Evolutionary conservation across 2,797 vertebrate species (phyloP).

Genomic region (Falco cherrug): DNA sequence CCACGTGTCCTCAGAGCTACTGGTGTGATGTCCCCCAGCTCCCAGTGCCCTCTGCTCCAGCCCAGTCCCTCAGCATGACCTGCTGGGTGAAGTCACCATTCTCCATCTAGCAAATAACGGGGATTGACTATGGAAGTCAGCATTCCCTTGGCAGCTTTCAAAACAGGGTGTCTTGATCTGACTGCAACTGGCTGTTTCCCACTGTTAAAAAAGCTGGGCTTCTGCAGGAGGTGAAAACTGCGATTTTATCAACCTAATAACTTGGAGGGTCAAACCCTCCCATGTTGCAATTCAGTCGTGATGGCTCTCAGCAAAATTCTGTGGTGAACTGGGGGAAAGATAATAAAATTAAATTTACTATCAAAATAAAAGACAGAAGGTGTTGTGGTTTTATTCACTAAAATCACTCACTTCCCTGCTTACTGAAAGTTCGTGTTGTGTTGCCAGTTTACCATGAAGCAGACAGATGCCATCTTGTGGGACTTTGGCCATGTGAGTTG

Average conservation of each 20-base stretch:
- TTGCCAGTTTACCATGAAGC: neutral
- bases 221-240: neutral
- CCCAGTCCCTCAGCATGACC: neutral
- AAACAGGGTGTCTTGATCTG: neutral
- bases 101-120: neutral
- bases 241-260: neutral
- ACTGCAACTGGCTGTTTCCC: rapidly evolving
- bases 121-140: neutral
- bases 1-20: rapidly evolving
- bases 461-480: conserved; percentile 19
- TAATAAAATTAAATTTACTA: neutral
- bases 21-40: neutral
- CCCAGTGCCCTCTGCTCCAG: neutral
- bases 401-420: neutral
- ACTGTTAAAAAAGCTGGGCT: neutral
- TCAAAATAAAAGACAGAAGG: conserved; percentile 26
- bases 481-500: neutral
- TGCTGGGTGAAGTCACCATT: neutral
- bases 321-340: neutral
- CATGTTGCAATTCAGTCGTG: neutral
- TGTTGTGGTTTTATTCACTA: neutral
- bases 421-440: neutral
- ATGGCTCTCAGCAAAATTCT: neutral
- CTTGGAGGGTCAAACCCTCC: neutral
- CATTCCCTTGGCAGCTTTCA: neutral